These are phyloP conservation scores for Apis dorsata DNA, from an alignment of 1,140 invertebrate genomes.

Conservation along the genomic window DNA sequence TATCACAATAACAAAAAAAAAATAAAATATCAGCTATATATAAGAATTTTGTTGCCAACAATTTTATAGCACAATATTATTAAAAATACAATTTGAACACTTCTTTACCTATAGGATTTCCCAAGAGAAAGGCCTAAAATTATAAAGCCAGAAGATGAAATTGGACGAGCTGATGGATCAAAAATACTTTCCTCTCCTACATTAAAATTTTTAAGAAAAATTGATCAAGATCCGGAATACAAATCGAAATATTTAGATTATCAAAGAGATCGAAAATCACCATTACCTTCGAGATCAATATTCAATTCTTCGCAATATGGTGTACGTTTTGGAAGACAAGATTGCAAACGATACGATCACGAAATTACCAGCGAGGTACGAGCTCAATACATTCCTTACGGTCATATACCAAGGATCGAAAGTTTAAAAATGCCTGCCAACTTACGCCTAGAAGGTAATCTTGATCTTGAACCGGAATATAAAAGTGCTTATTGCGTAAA, in stretches of 20 bases:
- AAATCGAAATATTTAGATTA: conserved; percentile 75
- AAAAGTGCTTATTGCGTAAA: conserved; percentile 71
- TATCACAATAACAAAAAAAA: too few species aligned
- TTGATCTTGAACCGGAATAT: conserved; percentile 80
- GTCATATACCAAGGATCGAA: conserved; percentile 68
- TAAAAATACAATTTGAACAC: not conserved
- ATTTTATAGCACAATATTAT: not conserved
- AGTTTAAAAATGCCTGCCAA: conserved; percentile 71
- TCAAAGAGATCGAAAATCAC: conserved; percentile 68
- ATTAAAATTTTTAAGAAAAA: conserved; percentile 71
- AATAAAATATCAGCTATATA: too few species aligned
- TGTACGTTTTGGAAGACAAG: conserved; percentile 28
- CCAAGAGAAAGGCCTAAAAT: conserved; percentile 74
- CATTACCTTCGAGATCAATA: conserved; percentile 59
- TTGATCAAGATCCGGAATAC: conserved; percentile 78
- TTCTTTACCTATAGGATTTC: conserved; percentile 66
- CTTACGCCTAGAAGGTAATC: conserved; percentile 74
- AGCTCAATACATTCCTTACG: conserved; percentile 71
- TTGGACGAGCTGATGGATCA: conserved; percentile 75
- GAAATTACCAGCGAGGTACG: conserved; percentile 68
- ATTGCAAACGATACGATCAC: conserved; percentile 39
- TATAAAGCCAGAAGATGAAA: conserved; percentile 73
- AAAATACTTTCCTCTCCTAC: conserved; percentile 68
- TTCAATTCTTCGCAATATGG: conserved; percentile 51
- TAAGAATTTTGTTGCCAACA: not conserved